Percentiles rank a stretch among this genome's conserved stretches.
Conservation (phyloP, 2,113 vertebrate genomes). For the Ceuthmochares aereus region DNA sequence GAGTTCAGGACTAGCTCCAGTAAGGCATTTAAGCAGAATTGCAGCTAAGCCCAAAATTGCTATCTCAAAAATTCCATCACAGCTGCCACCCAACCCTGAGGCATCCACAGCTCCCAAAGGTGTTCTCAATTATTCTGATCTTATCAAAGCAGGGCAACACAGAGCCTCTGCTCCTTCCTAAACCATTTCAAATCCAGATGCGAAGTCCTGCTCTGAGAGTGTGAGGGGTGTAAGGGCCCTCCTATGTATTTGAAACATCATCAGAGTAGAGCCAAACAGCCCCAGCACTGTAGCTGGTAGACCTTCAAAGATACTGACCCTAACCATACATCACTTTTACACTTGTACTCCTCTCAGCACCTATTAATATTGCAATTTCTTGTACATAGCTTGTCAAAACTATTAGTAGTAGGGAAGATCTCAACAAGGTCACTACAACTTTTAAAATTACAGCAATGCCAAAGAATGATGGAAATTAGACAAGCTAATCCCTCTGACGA, state of each 20-base stretch:
- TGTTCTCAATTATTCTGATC: background rate
- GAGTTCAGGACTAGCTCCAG: background rate
- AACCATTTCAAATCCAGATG: background rate
- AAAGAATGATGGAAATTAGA: background rate
- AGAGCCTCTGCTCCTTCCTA: background rate
- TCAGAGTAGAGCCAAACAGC: background rate
- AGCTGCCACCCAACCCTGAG: conserved; percentile 33
- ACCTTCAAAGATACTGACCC: background rate
- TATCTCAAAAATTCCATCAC: background rate
- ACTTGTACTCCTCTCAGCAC: background rate
- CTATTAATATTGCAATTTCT: background rate
- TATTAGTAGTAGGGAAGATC: background rate
- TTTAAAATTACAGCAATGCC: background rate
- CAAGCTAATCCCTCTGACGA: background rate
- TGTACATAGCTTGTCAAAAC: background rate
- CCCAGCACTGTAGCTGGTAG: background rate
- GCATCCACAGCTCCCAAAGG: background rate
- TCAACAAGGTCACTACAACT: background rate
- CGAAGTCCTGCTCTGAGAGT: background rate
- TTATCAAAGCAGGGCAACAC: background rate
- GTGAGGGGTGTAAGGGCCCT: background rate
- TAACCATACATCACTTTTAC: too few relatives aligned
- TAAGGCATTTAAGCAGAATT: background rate
- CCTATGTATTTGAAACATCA: background rate
- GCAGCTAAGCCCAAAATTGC: conserved; percentile 59